phyloP scores from a whole-genome alignment of 2,888 invertebrate species.

The Microplitis deprimator region DNA sequence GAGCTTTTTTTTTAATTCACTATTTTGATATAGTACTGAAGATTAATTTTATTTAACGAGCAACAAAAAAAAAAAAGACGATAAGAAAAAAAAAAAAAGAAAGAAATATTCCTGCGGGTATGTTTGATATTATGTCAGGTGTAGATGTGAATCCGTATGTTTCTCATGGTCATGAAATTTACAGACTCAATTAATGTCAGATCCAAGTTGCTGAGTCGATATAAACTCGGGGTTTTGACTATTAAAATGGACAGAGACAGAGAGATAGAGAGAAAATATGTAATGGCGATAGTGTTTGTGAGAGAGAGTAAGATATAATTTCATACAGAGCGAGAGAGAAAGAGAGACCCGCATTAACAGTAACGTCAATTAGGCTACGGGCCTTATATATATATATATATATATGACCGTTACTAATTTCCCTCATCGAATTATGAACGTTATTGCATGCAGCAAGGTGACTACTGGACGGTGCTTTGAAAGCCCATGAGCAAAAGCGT shows the following conservation, averaged over 20 bases:
- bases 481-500: constrained; percentile 26
- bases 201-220: constrained; percentile 21
- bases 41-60: not conserved
- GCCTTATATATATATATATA: constrained; percentile 46
- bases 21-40: not conserved
- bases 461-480: constrained; percentile 35
- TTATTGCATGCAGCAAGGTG: constrained; percentile 48
- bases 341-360: constrained; percentile 13
- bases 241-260: not conserved
- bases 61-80: not conserved
- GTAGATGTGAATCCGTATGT: constrained; percentile 4
- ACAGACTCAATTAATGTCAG: constrained; percentile 61
- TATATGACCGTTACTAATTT: constrained; percentile 64
- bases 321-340: not conserved
- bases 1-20: not conserved
- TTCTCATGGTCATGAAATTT: constrained; percentile 53
- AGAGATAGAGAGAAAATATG: not conserved
- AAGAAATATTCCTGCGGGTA: not conserved
- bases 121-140: not conserved
- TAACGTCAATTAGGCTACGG: constrained; percentile 42
- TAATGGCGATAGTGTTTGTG: not conserved
- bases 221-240: constrained; percentile 22
- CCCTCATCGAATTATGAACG: constrained; percentile 59
- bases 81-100: not conserved
- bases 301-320: not conserved